Base-by-base conservation (phyloP, 2,797 vertebrate species). In the Spinibarbus caldwelli region DNA sequence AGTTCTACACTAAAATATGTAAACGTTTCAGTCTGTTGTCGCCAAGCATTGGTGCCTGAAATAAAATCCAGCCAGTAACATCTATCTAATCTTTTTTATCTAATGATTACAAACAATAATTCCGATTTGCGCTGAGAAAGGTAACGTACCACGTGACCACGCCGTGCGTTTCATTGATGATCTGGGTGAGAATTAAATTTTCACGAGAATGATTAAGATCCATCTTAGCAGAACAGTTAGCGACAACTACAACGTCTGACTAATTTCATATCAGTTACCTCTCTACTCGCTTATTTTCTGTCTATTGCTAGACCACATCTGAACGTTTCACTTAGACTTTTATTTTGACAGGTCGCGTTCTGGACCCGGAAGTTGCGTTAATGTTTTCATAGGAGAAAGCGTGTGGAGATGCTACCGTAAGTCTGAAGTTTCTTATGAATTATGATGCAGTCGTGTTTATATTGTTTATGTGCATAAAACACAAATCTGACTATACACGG, bases 261-360 rank as follows among this genome's bases (percentile, higher is more conserved):
- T 19, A 7, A 23, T 52, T 77, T 59, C 23, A 59, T 14, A 15
- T 4, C 1, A 38, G 9, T 38, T 38, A 77, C 23, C 17, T 43
- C 3, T 41, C 4, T 19, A 41, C 23, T 26, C 36, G 15, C 9
- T 62, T 78, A 78, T 26, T 78, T 62, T 43, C 8, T 59, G 52
- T 26, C 23, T 52, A 29, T 29, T n/a, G 15, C 5, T 7, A 73
- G 7, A 9, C 15, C 23, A 3, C 14, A 8, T n/a, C 12, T 73
- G 23, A 45, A 41, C 0, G 38, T 41, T 73, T 43, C 26, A 62
- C 10, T 43, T 6, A 38, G 49, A 68, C 88, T 72, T 82, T 87
- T 87, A 87, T 86, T 89, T 67, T 89, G 88, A 59, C 54, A n/a
- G 2, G 15, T 23, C 6, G 14, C 5, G 2, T 6, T 12, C 23